Conservation (phyloP, 2,888 invertebrate species). For the Papilio protenor region DNA sequence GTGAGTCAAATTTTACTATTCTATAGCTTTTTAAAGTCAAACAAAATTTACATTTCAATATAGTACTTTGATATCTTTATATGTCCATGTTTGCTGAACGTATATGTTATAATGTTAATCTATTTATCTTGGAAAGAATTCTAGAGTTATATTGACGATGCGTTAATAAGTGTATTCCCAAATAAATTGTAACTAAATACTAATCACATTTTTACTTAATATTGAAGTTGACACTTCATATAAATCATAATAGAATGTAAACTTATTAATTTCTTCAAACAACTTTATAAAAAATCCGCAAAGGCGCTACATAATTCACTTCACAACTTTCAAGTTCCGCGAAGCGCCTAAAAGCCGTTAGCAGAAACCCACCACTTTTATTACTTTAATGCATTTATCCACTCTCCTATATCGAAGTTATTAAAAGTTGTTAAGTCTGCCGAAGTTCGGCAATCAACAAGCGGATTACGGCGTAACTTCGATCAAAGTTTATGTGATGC, state of each 20-base stretch:
- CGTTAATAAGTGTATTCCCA: neutral
- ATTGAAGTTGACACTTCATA: neutral
- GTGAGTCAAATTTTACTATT: constrained; percentile 63
- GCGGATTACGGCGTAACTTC: constrained; percentile 39
- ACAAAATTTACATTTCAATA: neutral
- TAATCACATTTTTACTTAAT: neutral
- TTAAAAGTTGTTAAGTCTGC: constrained; percentile 40
- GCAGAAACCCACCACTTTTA: constrained; percentile 31
- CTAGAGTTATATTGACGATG: too few species aligned
- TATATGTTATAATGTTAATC: too few species aligned
- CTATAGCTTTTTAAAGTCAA: constrained; percentile 12
- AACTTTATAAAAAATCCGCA: constrained; percentile 24
- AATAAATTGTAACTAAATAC: neutral
- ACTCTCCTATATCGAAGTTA: constrained; percentile 42
- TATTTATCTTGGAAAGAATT: too few species aligned
- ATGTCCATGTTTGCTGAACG: neutral
- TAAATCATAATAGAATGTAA: neutral
- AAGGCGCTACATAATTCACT: constrained; percentile 39
- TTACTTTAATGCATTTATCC: constrained; percentile 42
- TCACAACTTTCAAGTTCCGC: constrained; percentile 13
- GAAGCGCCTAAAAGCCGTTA: constrained; percentile 37
- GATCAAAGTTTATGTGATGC: constrained; percentile 37
- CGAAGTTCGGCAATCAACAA: constrained; percentile 41
- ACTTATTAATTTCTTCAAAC: neutral
- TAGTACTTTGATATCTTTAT: neutral